A percentile compares a stretch with the other conserved stretches of the same genome.
Evolutionary conservation across 2,888 invertebrate genomes (phyloP).

Genomic region (Cephalotes varians): DNA sequence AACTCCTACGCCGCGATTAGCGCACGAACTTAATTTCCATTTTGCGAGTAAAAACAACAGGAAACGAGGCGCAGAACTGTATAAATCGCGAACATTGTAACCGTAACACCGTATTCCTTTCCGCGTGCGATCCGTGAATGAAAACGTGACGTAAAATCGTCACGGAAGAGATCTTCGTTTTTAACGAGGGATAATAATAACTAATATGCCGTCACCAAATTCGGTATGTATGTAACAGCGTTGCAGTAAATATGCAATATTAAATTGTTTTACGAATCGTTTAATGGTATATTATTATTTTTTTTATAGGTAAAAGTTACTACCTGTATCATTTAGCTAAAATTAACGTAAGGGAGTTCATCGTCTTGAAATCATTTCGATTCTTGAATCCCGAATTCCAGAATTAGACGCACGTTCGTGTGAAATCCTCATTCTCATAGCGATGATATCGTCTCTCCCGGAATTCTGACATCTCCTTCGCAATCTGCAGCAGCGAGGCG

Average conservation of each 20-base stretch:
- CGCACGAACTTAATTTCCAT: conserved; percentile 49
- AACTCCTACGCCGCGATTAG: conserved; percentile 28
- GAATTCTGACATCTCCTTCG: background rate
- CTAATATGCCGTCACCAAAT: background rate
- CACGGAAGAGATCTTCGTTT: conserved; percentile 5
- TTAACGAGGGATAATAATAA: conserved; percentile 12
- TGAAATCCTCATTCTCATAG: background rate
- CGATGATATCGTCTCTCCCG: background rate
- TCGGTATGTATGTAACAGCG: background rate
- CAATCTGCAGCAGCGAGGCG: background rate
- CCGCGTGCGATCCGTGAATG: conserved; percentile 25
- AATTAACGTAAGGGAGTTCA: background rate
- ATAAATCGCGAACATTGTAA: conserved; percentile 44
- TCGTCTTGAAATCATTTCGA: no score
- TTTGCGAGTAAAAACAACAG: conserved; percentile 50
- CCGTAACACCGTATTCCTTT: conserved; percentile 41
- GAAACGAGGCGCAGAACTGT: conserved; percentile 31
- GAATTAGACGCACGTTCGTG: background rate
- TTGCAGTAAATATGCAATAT: background rate
- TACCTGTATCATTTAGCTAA: background rate
- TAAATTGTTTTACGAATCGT: background rate
- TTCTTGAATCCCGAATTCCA: background rate
- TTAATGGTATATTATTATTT: background rate
- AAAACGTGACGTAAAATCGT: conserved; percentile 41
- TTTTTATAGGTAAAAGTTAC: background rate